Conservation (phyloP, 2,797 vertebrate genomes). For the Pachyuromys duprasi region DNA sequence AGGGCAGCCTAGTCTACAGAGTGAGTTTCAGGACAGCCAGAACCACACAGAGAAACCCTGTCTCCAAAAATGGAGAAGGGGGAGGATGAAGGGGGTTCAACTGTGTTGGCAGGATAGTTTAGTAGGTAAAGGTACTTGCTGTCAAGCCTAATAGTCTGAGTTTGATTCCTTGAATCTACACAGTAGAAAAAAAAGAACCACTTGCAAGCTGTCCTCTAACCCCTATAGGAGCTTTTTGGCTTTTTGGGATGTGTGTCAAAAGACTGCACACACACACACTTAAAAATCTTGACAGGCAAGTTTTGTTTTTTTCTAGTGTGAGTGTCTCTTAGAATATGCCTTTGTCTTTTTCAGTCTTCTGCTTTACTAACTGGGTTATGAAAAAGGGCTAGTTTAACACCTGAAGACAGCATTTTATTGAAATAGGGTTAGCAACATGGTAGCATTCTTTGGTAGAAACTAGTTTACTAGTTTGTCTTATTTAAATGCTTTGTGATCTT, state of each 20-base stretch:
- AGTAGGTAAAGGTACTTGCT: neutral
- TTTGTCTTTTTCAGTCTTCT: neutral
- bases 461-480: conserved; percentile 17
- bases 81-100: neutral
- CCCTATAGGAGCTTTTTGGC: neutral
- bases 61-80: neutral
- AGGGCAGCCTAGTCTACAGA: neutral
- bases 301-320: conserved; percentile 28
- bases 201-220: neutral
- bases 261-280: neutral
- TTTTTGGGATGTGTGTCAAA: neutral
- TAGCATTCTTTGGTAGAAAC: conserved; percentile 9
- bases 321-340: conserved; percentile 20
- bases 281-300: neutral
- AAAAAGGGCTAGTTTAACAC: neutral
- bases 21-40: neutral
- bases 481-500: conserved; percentile 32
- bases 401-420: conserved; percentile 1
- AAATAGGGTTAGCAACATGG: neutral
- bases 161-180: neutral
- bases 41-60: neutral
- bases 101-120: neutral
- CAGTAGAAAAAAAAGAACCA: neutral
- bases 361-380: neutral
- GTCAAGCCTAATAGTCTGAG: neutral